Conservation (phyloP, 2,888 invertebrate genomes). For the Limnephilus marmoratus region DNA sequence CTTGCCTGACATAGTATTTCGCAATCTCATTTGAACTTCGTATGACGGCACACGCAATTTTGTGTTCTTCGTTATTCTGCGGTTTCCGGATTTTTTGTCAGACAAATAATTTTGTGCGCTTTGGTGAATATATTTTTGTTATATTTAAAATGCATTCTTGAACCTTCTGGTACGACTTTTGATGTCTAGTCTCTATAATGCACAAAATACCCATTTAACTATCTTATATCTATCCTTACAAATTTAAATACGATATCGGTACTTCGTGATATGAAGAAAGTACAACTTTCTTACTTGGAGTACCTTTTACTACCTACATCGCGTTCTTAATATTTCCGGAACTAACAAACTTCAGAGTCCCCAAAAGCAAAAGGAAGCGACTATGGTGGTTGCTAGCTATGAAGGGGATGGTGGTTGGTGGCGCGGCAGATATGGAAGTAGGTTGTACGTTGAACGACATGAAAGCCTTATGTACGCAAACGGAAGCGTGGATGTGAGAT, state of each 20-base stretch:
- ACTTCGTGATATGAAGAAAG: background rate
- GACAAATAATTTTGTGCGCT: no score
- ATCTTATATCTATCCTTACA: background rate
- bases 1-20: no score
- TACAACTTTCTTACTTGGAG: background rate
- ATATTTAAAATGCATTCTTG: background rate
- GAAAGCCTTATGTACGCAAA: constrained; percentile 38
- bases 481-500: constrained; percentile 31
- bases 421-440: constrained; percentile 2
- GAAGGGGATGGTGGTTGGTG: background rate
- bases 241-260: background rate
- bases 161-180: background rate
- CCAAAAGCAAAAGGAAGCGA: background rate
- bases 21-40: no score
- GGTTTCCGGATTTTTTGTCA: no score
- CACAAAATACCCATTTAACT: background rate
- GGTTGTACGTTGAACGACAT: background rate
- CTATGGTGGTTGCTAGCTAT: background rate
- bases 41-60: no score
- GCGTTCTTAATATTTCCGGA: constrained; percentile 46
- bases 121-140: background rate
- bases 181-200: background rate
- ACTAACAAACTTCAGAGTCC: constrained; percentile 31
- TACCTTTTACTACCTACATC: background rate
- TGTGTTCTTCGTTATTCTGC: no score